A percentile compares a stretch with the other conserved stretches of the same genome.
Evolutionary conservation across 2,113 vertebrate genomes (phyloP).

Genomic region (Nyctereutes procyonoides): DNA sequence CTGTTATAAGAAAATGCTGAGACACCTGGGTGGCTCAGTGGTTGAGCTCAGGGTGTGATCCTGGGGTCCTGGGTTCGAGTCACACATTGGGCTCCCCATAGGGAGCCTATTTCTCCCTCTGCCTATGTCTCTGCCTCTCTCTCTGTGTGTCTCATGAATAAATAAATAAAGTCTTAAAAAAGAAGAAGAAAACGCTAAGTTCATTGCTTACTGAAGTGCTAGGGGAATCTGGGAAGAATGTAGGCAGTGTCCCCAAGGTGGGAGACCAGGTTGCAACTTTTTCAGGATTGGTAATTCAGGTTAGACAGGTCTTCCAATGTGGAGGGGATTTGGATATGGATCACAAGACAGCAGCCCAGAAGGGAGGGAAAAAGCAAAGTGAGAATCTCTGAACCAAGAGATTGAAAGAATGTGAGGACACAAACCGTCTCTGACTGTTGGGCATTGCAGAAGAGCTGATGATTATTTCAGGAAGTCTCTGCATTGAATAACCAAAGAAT

Average conservation of each 20-base stretch:
- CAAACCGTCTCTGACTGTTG: not conserved
- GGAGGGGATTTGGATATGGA: fast-evolving
- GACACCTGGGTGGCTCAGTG: no score
- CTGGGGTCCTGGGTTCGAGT: no score
- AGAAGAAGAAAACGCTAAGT: not conserved
- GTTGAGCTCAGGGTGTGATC: no score
- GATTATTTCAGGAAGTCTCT: not conserved
- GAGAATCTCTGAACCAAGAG: not conserved
- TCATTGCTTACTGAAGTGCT: no score
- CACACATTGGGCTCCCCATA: no score
- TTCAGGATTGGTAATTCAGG: not conserved
- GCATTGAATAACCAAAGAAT: not conserved
- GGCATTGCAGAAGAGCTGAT: fast-evolving
- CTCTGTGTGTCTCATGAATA: no score
- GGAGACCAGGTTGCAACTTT: no score
- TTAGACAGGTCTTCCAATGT: not conserved
- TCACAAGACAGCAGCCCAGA: fast-evolving
- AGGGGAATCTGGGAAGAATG: not conserved
- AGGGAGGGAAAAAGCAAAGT: not conserved
- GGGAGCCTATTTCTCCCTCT: no score
- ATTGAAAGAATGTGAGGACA: not conserved
- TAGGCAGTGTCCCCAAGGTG: fast-evolving
- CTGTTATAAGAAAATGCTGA: not conserved
- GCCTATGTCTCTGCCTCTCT: no score
- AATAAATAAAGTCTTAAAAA: no score